These are phyloP conservation scores for Caerostris extrusa DNA, from an alignment of 1,140 invertebrate genomes.

Conservation along the genomic window DNA sequence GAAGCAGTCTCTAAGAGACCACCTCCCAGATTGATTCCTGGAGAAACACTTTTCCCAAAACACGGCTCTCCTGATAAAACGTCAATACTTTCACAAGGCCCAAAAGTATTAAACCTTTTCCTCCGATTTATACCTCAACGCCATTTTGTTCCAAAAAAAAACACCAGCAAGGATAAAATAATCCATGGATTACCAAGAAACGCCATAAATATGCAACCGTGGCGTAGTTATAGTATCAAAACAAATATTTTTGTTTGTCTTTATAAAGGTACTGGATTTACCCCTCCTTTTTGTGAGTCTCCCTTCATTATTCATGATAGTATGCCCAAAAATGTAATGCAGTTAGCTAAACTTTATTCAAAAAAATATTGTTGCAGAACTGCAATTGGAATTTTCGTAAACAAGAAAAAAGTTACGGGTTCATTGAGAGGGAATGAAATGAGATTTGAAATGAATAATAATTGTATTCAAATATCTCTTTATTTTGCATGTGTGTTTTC, in stretches of 20 bases:
- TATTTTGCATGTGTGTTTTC: too few relatives aligned
- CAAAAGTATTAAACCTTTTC: conserved; percentile 29
- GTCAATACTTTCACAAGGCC: conserved; percentile 16
- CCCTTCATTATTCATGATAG: background rate
- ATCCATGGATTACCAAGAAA: conserved; percentile 27
- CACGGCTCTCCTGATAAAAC: conserved; percentile 50
- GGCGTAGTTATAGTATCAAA: conserved; percentile 10
- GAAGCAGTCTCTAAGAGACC: conserved; percentile 9
- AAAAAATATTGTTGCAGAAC: background rate
- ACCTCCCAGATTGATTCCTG: conserved; percentile 39
- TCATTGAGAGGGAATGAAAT: too few relatives aligned
- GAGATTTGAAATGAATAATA: too few relatives aligned
- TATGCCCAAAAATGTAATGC: background rate
- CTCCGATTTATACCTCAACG: conserved; percentile 34
- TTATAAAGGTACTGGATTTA: background rate
- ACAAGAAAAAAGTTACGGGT: too few relatives aligned
- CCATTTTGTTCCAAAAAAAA: conserved; percentile 35
- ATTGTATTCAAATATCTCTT: too few relatives aligned
- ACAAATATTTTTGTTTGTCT: conserved; percentile 13
- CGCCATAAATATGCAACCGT: conserved; percentile 55
- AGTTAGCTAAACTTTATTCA: background rate
- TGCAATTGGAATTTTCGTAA: too few relatives aligned
- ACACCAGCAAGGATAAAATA: conserved; percentile 20
- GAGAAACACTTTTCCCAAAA: conserved; percentile 36
- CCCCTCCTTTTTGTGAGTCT: background rate